Evolutionary conservation across 1,140 invertebrate species (phyloP), one percentile per base, ranked within the genome.

Genomic region (Cyphomyrmex costatus): DNA sequence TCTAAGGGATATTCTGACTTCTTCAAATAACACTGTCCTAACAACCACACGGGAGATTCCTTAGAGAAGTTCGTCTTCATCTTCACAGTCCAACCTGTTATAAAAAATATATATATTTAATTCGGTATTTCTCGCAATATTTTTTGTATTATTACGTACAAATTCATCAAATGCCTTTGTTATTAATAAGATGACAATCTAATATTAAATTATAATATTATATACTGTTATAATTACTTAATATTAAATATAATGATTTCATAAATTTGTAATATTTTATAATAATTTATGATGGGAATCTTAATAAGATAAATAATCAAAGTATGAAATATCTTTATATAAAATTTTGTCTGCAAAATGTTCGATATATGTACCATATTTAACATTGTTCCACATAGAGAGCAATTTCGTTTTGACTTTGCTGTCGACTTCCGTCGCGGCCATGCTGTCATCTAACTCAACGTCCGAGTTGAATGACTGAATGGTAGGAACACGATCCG

Each of bases 331-430:
- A 65, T 21, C 65, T 74, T 36, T 21, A 53, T 1, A 0, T 33
- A 36, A 6, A 24, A 36, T 1, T 10, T 33, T 36, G 4, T 16
- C 3, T 24, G 14, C 14, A 36, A 65, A 42, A 10, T 30, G 10
- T 36, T 4, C 0, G 7, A 14, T 53, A 86, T 53, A 91, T 93
- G 92, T 94, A 96, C 98, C 98, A 95, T 98, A 98, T 96, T 98
- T 98, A 68, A 98, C 96, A 94, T 98, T 98, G 94, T 98, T 98
- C 98, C 98, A 98, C 96, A 98, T 97, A 61, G 98, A 98, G 89
- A 98, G 94, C 60, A 98, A 93, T 86, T 97, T 97, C 21, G 97
- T 98, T 94, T 98, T 98, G 84, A 98, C 96, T 95, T 97, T 98
- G 88, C 97, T 97, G 93, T 96, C 97, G 82, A 96, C 95, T 89